A percentile compares a stretch with the other conserved stretches of the same genome.
Evolutionary conservation across 2,888 invertebrate genomes (phyloP).

Genomic region (Lutraria lutraria): DNA sequence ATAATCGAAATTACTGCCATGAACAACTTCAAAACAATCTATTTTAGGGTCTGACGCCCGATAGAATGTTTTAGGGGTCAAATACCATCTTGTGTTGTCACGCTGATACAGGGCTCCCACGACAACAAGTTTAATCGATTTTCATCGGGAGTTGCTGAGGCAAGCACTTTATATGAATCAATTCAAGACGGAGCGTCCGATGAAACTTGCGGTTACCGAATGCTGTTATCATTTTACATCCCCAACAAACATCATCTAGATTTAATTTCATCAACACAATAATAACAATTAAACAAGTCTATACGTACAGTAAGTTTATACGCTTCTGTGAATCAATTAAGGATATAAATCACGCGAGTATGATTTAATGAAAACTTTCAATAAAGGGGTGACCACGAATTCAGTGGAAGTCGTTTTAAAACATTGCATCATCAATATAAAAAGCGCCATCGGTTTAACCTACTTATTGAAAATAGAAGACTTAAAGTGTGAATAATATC

Average conservation of each 20-base stretch:
- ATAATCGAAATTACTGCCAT: neutral
- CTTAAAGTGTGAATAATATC: too few relatives aligned
- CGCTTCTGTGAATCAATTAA: too few relatives aligned
- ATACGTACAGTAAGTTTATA: too few relatives aligned
- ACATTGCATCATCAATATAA: too few relatives aligned
- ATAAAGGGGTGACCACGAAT: too few relatives aligned
- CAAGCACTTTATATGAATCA: neutral
- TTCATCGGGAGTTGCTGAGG: neutral
- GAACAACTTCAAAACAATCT: neutral
- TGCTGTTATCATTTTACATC: neutral
- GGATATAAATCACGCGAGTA: too few relatives aligned
- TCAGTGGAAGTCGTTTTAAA: too few relatives aligned
- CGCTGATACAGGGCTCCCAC: neutral
- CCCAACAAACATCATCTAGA: neutral
- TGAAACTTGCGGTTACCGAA: neutral
- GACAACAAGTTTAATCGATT: slow-evolving; percentile 7
- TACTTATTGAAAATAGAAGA: too few relatives aligned
- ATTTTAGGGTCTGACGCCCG: slow-evolving; percentile 18
- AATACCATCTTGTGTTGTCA: slow-evolving; percentile 9
- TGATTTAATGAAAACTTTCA: too few relatives aligned
- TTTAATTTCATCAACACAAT: neutral
- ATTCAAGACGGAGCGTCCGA: neutral
- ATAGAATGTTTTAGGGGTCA: neutral
- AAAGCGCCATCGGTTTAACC: too few relatives aligned
- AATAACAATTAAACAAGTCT: neutral